A percentile compares a stretch with the other conserved stretches of the same genome.
phyloP scores from a whole-genome alignment of 1,140 invertebrate species.

The Drosophila kurseongensis region DNA sequence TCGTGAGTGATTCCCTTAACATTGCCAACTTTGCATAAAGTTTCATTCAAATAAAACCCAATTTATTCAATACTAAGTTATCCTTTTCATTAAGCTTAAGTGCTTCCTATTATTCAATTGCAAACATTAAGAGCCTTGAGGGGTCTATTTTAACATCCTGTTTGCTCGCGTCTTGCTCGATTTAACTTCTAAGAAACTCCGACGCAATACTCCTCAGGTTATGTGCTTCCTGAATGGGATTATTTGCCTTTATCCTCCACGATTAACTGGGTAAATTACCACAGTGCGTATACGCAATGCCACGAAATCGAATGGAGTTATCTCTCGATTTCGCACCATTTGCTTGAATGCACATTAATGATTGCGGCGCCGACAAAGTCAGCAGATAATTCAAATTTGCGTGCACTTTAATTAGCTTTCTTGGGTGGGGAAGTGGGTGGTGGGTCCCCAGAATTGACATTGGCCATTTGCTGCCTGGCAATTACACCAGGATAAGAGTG shows the following conservation, averaged over 20 bases:
- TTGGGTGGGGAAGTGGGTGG: conserved; percentile 9
- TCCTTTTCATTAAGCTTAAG: not conserved
- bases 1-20: not conserved
- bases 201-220: not conserved
- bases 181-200: conserved; percentile 13
- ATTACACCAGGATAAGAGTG: conserved; percentile 42
- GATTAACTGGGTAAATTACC: conserved; percentile 45
- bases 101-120: not conserved
- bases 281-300: conserved; percentile 64
- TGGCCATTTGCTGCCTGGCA: conserved; percentile 61
- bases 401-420: conserved; percentile 74
- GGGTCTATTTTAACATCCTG: not conserved
- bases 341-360: conserved; percentile 29
- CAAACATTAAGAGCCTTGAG: not conserved
- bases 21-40: no score
- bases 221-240: not conserved
- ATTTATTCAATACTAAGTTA: not conserved
- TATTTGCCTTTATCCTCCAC: conserved; percentile 17
- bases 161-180: conserved; percentile 1
- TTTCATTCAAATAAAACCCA: not conserved
- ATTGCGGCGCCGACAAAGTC: conserved; percentile 44
- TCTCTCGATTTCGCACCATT: conserved; percentile 30
- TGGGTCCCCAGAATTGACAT: conserved; percentile 37
- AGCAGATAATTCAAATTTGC: conserved; percentile 73
- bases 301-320: not conserved